Conservation (phyloP, 2,113 vertebrate genomes). For the Numida meleagris region DNA sequence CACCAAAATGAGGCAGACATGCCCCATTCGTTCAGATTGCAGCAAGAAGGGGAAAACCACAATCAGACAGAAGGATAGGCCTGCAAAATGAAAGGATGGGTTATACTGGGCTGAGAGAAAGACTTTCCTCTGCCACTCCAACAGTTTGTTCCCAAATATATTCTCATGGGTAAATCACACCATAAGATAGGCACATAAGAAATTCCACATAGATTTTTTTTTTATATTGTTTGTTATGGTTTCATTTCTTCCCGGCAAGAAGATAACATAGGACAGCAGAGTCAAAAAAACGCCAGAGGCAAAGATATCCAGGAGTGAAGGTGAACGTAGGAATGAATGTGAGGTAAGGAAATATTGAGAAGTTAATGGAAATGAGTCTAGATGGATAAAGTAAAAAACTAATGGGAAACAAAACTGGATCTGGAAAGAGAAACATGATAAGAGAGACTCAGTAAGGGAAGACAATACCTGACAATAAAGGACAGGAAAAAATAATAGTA, state of each 20-base stretch:
- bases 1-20: neutral
- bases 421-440: neutral
- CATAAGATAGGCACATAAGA: neutral
- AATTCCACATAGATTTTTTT: neutral
- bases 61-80: neutral
- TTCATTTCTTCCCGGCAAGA: neutral
- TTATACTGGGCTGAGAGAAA: neutral
- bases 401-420: neutral
- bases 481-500: neutral
- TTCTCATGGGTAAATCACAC: neutral
- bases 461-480: neutral
- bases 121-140: neutral
- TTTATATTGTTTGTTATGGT: fast-evolving
- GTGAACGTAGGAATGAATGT: neutral
- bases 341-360: neutral
- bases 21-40: neutral
- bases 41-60: neutral
- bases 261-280: neutral
- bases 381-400: neutral
- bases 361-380: neutral
- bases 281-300: neutral
- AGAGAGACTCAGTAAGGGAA: neutral
- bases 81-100: neutral
- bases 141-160: neutral
- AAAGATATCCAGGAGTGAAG: neutral